phyloP scores from a whole-genome alignment of 2,113 vertebrate genomes.

The Bufo bufo region DNA sequence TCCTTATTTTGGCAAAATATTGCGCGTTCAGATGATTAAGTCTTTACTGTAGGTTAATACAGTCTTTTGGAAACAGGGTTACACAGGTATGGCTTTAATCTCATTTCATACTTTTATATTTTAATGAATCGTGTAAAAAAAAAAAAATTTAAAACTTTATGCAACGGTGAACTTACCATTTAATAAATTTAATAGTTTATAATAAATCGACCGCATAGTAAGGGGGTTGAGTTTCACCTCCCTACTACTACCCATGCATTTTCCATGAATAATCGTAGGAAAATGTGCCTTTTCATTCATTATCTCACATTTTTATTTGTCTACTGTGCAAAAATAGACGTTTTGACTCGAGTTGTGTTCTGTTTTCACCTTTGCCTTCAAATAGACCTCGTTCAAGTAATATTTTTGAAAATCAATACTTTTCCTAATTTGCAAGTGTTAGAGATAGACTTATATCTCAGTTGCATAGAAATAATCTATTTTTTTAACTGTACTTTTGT shows the following conservation, averaged over 20 bases:
- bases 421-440: conserved; percentile 13
- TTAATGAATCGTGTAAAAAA: neutral
- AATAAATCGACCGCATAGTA: too few relatives aligned
- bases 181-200: too few relatives aligned
- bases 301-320: neutral
- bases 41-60: neutral
- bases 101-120: neutral
- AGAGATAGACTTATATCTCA: conserved; percentile 26
- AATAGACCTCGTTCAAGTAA: neutral
- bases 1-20: neutral
- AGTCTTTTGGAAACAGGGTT: neutral
- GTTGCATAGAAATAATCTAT: conserved; percentile 4
- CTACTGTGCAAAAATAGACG: neutral
- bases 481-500: conserved; percentile 40
- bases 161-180: too few relatives aligned
- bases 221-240: neutral
- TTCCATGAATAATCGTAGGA: neutral
- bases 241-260: neutral
- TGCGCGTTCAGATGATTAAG: neutral
- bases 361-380: neutral
- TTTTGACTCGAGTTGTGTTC: neutral
- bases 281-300: neutral
- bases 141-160: neutral
- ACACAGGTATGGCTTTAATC: neutral
- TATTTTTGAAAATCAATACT: neutral